Percentiles rank a stretch among this genome's conserved stretches.
phyloP scores from a whole-genome alignment of 2,797 vertebrate species.

The Hozukius guyotensis region DNA sequence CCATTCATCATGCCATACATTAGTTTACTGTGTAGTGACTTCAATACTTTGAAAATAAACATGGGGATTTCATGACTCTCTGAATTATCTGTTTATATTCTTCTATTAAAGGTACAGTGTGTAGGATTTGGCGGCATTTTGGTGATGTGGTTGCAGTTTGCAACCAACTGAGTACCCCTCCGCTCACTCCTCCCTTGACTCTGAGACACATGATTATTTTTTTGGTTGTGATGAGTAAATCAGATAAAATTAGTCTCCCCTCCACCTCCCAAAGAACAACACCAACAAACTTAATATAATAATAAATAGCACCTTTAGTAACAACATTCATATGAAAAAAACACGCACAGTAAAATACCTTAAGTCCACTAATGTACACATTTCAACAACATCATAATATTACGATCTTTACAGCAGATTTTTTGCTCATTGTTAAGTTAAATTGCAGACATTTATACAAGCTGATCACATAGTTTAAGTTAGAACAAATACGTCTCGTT shows the following conservation, averaged over 20 bases:
- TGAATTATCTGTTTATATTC: background rate
- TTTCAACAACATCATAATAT: conserved; percentile 48
- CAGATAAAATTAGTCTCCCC: background rate
- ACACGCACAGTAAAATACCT: conserved; percentile 40
- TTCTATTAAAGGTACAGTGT: background rate
- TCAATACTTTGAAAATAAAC: conserved; percentile 58
- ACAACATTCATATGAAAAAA: conserved; percentile 65
- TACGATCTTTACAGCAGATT: conserved; percentile 57
- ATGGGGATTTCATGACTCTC: conserved; percentile 31
- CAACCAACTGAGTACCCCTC: no score
- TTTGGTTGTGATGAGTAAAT: background rate
- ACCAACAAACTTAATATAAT: conserved; percentile 19
- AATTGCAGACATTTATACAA: conserved; percentile 69
- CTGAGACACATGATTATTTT: background rate
- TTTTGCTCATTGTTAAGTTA: conserved; percentile 69
- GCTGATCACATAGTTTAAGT: conserved; percentile 61
- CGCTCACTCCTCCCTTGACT: no score
- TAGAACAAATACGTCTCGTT: conserved; percentile 46
- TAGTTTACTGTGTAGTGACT: conserved; percentile 18
- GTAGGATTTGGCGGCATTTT: background rate
- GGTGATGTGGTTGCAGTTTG: background rate
- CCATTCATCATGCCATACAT: conserved; percentile 1
- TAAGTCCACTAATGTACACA: conserved; percentile 59
- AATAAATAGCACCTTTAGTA: conserved; percentile 81
- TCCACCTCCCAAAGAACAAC: conserved; percentile 2